Percentiles rank a stretch among this genome's conserved stretches.
Conservation (phyloP, 2,113 vertebrate genomes). For the Hypanus sabinus region DNA sequence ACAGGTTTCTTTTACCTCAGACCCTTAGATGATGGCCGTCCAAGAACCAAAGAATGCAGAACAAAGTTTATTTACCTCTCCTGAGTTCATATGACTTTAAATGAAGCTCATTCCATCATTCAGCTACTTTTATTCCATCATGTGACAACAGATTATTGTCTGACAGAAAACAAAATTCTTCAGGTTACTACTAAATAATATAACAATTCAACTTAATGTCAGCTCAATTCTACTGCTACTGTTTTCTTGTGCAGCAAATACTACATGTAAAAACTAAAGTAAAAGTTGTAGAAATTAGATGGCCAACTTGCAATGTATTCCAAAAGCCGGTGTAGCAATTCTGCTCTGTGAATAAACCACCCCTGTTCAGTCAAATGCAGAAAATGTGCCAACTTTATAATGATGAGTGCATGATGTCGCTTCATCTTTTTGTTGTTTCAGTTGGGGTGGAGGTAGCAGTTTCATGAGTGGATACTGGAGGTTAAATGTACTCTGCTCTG, state of each 20-base stretch:
- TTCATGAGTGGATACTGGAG: no score
- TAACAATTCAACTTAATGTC: not conserved
- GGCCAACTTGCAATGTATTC: no score
- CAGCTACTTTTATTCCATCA: not conserved
- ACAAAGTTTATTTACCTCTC: not conserved
- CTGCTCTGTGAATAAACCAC: no score
- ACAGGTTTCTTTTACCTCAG: not conserved
- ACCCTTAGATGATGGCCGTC: not conserved
- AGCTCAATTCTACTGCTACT: not conserved
- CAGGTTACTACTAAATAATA: not conserved
- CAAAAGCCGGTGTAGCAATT: no score
- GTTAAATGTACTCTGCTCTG: no score
- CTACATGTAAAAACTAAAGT: not conserved
- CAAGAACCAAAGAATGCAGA: not conserved
- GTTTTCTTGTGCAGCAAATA: no score
- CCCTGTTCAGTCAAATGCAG: no score
- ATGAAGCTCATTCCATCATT: not conserved
- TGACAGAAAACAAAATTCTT: not conserved
- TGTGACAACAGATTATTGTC: not conserved
- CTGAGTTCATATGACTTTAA: no score
- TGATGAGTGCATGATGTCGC: no score
- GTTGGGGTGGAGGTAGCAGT: no score
- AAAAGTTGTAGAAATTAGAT: not conserved
- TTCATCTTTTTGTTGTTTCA: no score
- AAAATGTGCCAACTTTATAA: no score